phyloP scores from a whole-genome alignment of 2,888 invertebrate genomes.

The Pristionchus fissidentatus region DNA sequence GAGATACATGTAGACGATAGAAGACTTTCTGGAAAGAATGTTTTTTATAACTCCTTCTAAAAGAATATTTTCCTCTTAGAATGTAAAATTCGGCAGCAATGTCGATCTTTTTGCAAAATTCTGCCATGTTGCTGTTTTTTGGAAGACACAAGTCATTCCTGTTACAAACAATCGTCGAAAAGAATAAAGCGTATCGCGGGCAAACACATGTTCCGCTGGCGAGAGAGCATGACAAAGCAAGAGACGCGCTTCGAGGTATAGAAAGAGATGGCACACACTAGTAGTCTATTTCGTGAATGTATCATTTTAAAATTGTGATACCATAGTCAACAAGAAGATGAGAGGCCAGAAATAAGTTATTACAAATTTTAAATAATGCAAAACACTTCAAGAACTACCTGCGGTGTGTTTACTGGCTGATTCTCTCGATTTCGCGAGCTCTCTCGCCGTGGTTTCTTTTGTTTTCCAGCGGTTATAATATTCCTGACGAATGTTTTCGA shows the following conservation, averaged over 20 bases:
- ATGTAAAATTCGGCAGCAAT: background rate
- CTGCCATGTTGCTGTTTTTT: background rate
- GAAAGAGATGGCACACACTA: too few species aligned
- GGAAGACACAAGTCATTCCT: too few species aligned
- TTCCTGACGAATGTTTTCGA: background rate
- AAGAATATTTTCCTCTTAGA: background rate
- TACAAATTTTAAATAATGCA: background rate
- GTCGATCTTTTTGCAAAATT: background rate
- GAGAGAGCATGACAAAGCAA: too few species aligned
- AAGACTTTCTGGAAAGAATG: constrained; percentile 56
- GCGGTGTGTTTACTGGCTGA: background rate
- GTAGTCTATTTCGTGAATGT: too few species aligned
- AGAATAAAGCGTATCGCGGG: background rate
- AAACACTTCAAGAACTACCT: background rate
- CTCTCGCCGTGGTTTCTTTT: too few species aligned
- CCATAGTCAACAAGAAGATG: background rate
- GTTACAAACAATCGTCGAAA: too few species aligned
- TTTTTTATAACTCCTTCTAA: background rate
- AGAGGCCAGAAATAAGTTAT: background rate
- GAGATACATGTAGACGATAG: constrained; percentile 78
- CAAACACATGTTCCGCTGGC: too few species aligned
- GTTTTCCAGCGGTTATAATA: too few species aligned
- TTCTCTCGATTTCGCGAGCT: too few species aligned
- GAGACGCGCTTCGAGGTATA: too few species aligned
- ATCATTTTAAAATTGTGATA: too few species aligned